A percentile compares a stretch with the other conserved stretches of the same genome.
These are phyloP conservation scores for Orycteropus afer DNA, from an alignment of 2,113 vertebrate species.

Conservation along the genomic window DNA sequence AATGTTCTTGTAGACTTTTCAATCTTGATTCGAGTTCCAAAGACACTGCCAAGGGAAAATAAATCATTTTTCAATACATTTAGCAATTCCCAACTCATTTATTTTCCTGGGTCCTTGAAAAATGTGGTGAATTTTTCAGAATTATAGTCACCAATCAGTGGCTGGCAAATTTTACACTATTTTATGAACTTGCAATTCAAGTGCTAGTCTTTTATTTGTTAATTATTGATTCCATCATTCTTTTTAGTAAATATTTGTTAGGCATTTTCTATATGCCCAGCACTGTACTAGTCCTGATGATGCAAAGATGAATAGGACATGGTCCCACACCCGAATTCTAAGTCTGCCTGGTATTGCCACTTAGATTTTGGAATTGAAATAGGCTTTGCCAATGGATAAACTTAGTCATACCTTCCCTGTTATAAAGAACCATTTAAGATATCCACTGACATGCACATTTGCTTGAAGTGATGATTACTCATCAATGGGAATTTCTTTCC, in stretches of 20 bases:
- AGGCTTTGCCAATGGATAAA: conserved; percentile 34
- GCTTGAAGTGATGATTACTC: neutral
- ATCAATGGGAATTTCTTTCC: neutral
- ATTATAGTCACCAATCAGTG: conserved; percentile 14
- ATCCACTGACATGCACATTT: conserved; percentile 12
- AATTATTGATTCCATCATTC: conserved; percentile 44
- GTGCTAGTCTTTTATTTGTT: conserved; percentile 26
- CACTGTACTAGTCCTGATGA: neutral
- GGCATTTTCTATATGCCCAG: neutral
- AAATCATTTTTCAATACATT: conserved; percentile 79
- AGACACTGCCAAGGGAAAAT: conserved; percentile 69
- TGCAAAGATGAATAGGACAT: conserved; percentile 14
- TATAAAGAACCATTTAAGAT: conserved; percentile 14
- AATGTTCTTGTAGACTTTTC: conserved; percentile 66
- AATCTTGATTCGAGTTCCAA: conserved; percentile 69
- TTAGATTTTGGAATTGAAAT: conserved; percentile 12
- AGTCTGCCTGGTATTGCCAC: neutral
- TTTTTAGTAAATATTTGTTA: conserved; percentile 39
- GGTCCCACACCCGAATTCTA: neutral
- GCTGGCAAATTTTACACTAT: neutral
- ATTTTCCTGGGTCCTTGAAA: conserved; percentile 65
- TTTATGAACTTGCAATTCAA: conserved; percentile 52
- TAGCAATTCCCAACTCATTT: conserved; percentile 76
- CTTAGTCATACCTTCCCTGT: conserved; percentile 26
- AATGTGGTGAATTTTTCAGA: conserved; percentile 48